Conservation (phyloP, 2,113 vertebrate genomes). For the Toxostoma redivivum region DNA sequence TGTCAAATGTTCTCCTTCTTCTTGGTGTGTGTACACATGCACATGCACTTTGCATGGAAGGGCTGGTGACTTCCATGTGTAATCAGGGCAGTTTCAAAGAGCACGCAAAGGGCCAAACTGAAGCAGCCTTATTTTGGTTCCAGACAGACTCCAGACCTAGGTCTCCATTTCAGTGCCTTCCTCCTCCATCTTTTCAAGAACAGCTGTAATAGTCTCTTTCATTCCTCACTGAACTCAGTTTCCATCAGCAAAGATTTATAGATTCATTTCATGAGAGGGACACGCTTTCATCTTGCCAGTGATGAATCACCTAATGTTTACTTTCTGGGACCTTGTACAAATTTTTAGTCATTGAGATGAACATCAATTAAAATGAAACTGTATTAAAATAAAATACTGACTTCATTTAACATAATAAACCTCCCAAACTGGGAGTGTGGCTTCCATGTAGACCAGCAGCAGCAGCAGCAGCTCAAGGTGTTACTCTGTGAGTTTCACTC, state of each 20-base stretch:
- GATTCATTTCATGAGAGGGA: neutral
- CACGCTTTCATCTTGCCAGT: neutral
- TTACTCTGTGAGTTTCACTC: neutral
- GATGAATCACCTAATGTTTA: constrained; percentile 56
- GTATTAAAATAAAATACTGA: constrained; percentile 40
- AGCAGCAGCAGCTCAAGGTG: neutral
- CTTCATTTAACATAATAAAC: constrained; percentile 1
- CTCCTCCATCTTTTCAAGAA: neutral
- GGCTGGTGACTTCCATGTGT: neutral
- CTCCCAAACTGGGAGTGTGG: neutral
- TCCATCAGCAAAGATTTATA: constrained; percentile 24
- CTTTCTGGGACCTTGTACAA: constrained; percentile 30
- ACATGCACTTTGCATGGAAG: neutral
- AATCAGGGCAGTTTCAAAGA: neutral
- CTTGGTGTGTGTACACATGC: fast-evolving
- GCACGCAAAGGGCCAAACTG: neutral
- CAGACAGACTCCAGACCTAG: neutral
- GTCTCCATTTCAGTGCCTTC: neutral
- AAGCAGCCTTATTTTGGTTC: neutral
- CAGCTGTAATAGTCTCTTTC: neutral
- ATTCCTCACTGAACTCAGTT: neutral
- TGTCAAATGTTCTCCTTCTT: neutral
- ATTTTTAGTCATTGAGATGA: constrained; percentile 30
- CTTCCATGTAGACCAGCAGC: neutral
- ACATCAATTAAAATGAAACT: constrained; percentile 49